A percentile compares a stretch with the other conserved stretches of the same genome.
Conservation (phyloP, 2,888 invertebrate genomes). For the Phortica okadai region DNA sequence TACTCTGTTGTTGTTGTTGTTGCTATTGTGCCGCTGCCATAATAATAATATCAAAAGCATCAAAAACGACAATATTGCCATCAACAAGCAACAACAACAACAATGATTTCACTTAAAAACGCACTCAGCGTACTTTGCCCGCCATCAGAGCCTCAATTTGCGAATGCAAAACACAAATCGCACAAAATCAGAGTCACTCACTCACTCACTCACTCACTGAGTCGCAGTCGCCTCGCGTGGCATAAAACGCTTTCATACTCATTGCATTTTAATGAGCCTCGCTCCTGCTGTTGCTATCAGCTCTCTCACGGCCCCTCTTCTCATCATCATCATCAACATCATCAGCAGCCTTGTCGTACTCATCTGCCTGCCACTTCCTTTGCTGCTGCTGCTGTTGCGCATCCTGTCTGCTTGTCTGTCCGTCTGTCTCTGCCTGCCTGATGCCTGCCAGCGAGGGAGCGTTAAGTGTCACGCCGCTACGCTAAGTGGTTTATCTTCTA, state of each 20-base stretch:
- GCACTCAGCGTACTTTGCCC: not conserved
- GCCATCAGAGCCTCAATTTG: not conserved
- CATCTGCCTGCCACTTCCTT: not conserved
- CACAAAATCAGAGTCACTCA: constrained; percentile 6
- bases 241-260: constrained; percentile 53
- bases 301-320: not conserved
- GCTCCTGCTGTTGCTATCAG: not conserved
- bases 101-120: no score
- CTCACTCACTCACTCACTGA: not conserved
- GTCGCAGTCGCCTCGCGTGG: constrained; percentile 40
- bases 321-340: no score
- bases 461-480: not conserved
- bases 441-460: not conserved
- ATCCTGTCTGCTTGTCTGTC: not conserved
- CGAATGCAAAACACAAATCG: constrained; percentile 17
- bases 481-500: constrained; percentile 13
- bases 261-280: constrained; percentile 59
- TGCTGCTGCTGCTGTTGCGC: not conserved
- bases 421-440: not conserved
- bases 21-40: no score
- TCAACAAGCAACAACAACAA: not conserved
- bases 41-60: no score
- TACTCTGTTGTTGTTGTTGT: no score
- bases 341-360: not conserved
- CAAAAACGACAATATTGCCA: not conserved